Percentiles rank a stretch among this genome's conserved stretches.
phyloP scores from a whole-genome alignment of 2,888 invertebrate genomes.

The Sceliomorpha sp. region DNA sequence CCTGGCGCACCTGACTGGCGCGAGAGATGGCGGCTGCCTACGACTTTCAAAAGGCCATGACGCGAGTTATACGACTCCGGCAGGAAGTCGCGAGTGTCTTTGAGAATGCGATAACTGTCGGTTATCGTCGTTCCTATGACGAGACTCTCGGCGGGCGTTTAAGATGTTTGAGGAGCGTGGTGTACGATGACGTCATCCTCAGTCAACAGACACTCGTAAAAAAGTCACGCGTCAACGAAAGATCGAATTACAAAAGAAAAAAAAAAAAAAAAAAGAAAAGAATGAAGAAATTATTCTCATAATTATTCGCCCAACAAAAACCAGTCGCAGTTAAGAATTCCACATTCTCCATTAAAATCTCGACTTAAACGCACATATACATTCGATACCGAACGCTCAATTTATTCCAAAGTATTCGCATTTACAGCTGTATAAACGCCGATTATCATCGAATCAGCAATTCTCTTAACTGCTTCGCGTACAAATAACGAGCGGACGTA shows the following conservation, averaged over 20 bases:
- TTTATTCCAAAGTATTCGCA: constrained; percentile 35
- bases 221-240: too few relatives aligned
- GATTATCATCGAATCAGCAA: constrained; percentile 39
- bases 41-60: constrained; percentile 6
- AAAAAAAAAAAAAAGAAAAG: background rate
- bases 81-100: constrained; percentile 16
- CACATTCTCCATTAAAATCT: too few relatives aligned
- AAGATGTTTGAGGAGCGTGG: too few relatives aligned
- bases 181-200: too few relatives aligned
- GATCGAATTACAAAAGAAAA: constrained; percentile 8
- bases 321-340: too few relatives aligned
- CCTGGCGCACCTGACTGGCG: constrained; percentile 3
- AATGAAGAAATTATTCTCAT: too few relatives aligned
- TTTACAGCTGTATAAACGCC: constrained; percentile 40
- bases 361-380: too few relatives aligned
- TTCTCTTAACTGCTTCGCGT: constrained; percentile 31
- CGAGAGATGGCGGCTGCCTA: background rate
- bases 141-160: constrained; percentile 1
- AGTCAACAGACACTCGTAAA: too few relatives aligned
- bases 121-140: constrained; percentile 8
- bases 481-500: constrained; percentile 25
- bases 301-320: too few relatives aligned
- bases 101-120: constrained; percentile 19
- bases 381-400: constrained; percentile 21
- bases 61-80: constrained; percentile 7